Evolutionary conservation across 2,888 invertebrate species (phyloP).

Genomic region (Rhagonycha fulva): DNA sequence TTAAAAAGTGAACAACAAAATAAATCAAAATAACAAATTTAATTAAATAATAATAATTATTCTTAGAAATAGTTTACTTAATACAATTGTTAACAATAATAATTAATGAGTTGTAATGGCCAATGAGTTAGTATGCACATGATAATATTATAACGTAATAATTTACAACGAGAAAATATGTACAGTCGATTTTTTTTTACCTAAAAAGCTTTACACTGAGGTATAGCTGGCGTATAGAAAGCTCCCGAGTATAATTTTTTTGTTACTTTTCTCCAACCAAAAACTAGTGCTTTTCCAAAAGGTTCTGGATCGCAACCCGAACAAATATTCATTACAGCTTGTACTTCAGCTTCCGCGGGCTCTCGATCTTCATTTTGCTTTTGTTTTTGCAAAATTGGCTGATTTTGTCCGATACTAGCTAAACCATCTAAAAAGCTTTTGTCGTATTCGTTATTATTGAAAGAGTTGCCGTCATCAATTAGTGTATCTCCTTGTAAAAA

Average conservation of each 20-base stretch:
- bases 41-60: slow-evolving; percentile 9
- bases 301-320: slow-evolving; percentile 77
- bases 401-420: slow-evolving; percentile 70
- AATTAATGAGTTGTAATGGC: slow-evolving; percentile 3
- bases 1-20: background rate
- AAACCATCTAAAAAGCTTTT: slow-evolving; percentile 66
- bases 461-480: slow-evolving; percentile 62
- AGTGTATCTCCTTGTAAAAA: slow-evolving; percentile 70
- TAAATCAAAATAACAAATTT: slow-evolving; percentile 3
- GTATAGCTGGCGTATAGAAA: slow-evolving; percentile 67
- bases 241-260: slow-evolving; percentile 77
- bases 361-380: slow-evolving; percentile 67
- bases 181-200: background rate
- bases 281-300: slow-evolving; percentile 76
- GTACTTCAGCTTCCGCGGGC: slow-evolving; percentile 83
- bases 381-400: slow-evolving; percentile 56
- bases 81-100: slow-evolving; percentile 2
- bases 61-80: background rate
- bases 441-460: slow-evolving; percentile 48
- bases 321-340: slow-evolving; percentile 78
- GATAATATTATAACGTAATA: background rate
- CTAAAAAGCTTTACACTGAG: slow-evolving; percentile 68
- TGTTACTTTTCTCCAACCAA: slow-evolving; percentile 76
- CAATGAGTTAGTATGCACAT: background rate
- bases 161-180: slow-evolving; percentile 2